A percentile compares a stretch with the other conserved stretches of the same genome.
Evolutionary conservation across 1,140 invertebrate species (phyloP).

Genomic region (Neoseiulus cucumeris): DNA sequence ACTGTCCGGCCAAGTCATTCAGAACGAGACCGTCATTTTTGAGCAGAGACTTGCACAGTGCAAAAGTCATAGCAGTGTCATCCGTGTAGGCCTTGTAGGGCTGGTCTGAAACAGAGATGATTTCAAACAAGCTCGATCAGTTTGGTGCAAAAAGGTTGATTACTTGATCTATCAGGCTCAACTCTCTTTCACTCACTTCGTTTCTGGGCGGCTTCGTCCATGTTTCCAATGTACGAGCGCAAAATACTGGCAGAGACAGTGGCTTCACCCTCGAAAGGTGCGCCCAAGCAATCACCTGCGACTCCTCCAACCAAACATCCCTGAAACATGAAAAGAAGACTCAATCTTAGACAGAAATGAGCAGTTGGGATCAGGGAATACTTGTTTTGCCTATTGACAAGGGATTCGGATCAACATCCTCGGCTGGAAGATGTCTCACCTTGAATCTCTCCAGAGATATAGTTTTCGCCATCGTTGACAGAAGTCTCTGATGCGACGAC

Average conservation of each 20-base stretch:
- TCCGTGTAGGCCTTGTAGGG: conserved; percentile 45
- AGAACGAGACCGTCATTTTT: conserved; percentile 32
- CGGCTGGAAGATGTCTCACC: no score
- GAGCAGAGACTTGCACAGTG: conserved; percentile 41
- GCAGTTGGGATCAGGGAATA: no score
- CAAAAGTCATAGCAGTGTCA: conserved; percentile 53
- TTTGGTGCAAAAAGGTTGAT: conserved; percentile 11
- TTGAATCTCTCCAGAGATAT: no score
- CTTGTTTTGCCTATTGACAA: no score
- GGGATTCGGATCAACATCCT: no score
- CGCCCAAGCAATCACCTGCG: conserved; percentile 49
- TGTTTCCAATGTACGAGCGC: conserved; percentile 38
- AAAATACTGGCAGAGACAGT: conserved; percentile 24
- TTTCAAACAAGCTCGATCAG: neutral
- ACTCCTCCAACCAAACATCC: conserved; percentile 45
- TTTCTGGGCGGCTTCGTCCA: conserved; percentile 36
- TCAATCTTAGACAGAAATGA: no score
- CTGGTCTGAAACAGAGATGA: conserved; percentile 27
- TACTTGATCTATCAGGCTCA: conserved; percentile 12
- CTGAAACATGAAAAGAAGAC: neutral
- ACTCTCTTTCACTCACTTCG: conserved; percentile 20
- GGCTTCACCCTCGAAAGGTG: conserved; percentile 41
- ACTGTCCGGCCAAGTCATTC: conserved; percentile 27
- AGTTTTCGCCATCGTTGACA: no score
- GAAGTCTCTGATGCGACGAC: no score